phyloP scores from a whole-genome alignment of 1,140 invertebrate species.

The Metopolophium dirhodum region DNA sequence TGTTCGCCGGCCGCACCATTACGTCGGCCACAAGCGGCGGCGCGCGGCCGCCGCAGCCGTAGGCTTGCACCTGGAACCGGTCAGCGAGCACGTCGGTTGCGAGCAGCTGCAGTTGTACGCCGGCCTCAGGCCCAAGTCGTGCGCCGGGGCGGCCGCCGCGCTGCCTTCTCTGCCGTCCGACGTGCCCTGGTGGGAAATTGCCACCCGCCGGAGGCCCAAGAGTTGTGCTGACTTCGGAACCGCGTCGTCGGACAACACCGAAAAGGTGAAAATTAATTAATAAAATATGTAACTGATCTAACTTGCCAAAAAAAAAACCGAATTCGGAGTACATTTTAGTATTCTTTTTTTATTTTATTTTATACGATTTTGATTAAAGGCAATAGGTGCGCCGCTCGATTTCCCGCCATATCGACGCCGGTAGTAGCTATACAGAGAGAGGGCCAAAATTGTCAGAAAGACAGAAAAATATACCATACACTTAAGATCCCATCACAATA shows the following conservation, averaged over 20 bases:
- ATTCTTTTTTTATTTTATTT: background rate
- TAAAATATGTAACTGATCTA: no score
- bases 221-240: constrained; percentile 64
- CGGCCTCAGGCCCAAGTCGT: constrained; percentile 28
- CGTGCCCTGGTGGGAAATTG: constrained; percentile 86
- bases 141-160: constrained; percentile 62
- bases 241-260: background rate
- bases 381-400: background rate
- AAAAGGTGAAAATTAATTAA: background rate
- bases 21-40: constrained; percentile 49
- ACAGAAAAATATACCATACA: background rate
- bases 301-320: background rate
- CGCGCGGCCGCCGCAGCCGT: background rate
- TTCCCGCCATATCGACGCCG: background rate
- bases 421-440: no score
- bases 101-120: background rate
- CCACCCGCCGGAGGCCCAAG: constrained; percentile 75
- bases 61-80: constrained; percentile 38
- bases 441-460: background rate
- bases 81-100: constrained; percentile 49
- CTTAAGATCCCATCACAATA: no score
- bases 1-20: constrained; percentile 54
- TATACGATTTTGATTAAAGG: background rate
- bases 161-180: constrained; percentile 68
- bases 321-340: background rate